Conservation (phyloP, 2,888 invertebrate genomes). For the Tipula lateralis region DNA sequence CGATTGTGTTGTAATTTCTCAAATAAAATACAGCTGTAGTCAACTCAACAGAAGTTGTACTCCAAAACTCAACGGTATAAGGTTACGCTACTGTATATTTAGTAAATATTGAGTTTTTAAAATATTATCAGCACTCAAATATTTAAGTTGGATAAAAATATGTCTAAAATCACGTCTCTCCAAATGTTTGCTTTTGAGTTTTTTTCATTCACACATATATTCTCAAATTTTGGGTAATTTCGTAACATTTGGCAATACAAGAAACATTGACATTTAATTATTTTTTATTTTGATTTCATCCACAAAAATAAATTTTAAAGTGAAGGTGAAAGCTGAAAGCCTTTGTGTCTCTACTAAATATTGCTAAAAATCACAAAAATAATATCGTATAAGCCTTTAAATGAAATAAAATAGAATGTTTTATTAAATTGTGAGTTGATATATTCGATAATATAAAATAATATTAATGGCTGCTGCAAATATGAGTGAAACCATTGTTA, state of each 20-base stretch:
- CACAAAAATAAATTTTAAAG: background rate
- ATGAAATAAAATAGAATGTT: background rate
- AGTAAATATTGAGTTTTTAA: too few species aligned
- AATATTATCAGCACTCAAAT: too few species aligned
- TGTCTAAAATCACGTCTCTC: too few species aligned
- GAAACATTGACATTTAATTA: background rate
- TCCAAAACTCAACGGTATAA: too few species aligned
- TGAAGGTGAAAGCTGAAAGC: background rate
- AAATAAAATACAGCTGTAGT: too few species aligned
- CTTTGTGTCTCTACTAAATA: background rate
- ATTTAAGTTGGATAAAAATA: too few species aligned
- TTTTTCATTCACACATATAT: too few species aligned
- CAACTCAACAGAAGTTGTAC: too few species aligned
- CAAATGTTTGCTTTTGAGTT: too few species aligned
- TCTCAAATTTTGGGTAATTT: background rate
- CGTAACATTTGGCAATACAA: background rate
- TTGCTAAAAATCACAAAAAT: background rate
- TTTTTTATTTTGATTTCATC: background rate
- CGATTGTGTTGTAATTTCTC: too few species aligned
- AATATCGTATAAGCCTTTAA: background rate
- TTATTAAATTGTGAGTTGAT: background rate
- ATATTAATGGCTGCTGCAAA: background rate
- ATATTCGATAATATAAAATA: background rate
- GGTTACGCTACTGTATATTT: too few species aligned
- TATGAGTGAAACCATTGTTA: background rate